Base-by-base conservation (phyloP, 2,797 vertebrate species). In the Amblyopsis hoosieri region DNA sequence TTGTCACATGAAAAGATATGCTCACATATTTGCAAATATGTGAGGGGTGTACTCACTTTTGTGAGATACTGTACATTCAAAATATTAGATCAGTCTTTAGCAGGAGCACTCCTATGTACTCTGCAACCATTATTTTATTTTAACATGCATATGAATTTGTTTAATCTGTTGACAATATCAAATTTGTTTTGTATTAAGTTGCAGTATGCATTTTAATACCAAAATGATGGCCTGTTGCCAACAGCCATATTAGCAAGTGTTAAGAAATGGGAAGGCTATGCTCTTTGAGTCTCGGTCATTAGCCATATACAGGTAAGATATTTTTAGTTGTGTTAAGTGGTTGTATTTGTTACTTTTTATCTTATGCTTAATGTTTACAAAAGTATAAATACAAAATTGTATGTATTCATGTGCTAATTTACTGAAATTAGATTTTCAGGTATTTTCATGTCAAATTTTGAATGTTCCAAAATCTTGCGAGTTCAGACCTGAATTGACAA, bases 371-470 rank as follows among this genome's bases (percentile, higher is more conserved):
- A 45, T 73, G 68, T 86, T 80, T 67, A 77, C 63, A 60, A 47
- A 53, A 66, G 37, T 33, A 46, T 60, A 8, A 17, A 19, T 29
- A 15, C 62, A 51, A 50, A 58, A 46, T 11, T 60, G 50, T 57
- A 8, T 62, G 14, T 61, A 14, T 71, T 69, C 45, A 71, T 76
- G 58, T 69, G 69, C 71, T 84, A 70, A 65, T 53, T 61, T 52
- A 47, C 12, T 59, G 33, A 54, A 15, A 66, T 57, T n/a, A 15
- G 3, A 19, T 54, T 54, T 23, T 23, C 31, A 55, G 13, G 3
- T 56, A n/a, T 42, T 45, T 19, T 19, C 3, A 48, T 29, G 1
- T 33, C 12, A 14, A 14, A 12, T 47, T 45, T 13, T 12, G 3
- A 60, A 14, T 49, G 47, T 50, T 60, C n/a, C 29, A 45, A 60